These are phyloP conservation scores for Leucophenga maculata DNA, from an alignment of 2,888 invertebrate genomes.

Conservation along the genomic window DNA sequence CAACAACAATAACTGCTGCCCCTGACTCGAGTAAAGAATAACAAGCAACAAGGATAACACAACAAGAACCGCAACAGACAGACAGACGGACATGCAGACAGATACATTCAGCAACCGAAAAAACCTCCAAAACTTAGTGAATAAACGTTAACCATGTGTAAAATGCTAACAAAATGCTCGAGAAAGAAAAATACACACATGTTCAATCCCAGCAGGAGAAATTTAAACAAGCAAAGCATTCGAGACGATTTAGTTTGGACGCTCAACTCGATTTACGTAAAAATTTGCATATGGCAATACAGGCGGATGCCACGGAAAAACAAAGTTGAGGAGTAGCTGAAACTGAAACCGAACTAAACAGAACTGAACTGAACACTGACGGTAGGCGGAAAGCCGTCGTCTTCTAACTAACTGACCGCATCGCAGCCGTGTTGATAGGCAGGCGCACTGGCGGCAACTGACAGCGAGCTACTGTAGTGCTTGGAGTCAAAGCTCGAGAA, in stretches of 20 bases:
- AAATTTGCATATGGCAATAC: conserved; percentile 12
- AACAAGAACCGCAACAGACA: neutral
- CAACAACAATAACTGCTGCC: neutral
- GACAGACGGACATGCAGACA: too few relatives aligned
- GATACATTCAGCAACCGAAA: neutral
- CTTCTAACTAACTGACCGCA: conserved; percentile 17
- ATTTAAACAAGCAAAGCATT: conserved; percentile 16
- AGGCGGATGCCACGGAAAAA: too few relatives aligned
- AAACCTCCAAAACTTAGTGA: conserved; percentile 3
- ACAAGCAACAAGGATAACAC: neutral
- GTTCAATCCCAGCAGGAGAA: conserved; percentile 17
- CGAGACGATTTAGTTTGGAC: conserved; percentile 11
- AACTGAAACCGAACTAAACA: neutral
- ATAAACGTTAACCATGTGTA: conserved; percentile 16
- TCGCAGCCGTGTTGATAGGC: conserved; percentile 23
- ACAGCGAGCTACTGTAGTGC: neutral
- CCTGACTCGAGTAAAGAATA: neutral
- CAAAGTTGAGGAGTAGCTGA: too few relatives aligned
- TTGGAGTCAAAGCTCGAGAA: conserved; percentile 12
- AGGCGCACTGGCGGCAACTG: neutral
- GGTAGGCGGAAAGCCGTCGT: neutral
- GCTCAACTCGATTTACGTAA: conserved; percentile 2
- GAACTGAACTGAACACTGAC: conserved; percentile 1
- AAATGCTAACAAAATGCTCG: conserved; percentile 22
- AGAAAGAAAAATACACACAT: conserved; percentile 1